Conservation (phyloP, 1,140 invertebrate species). For the Drosophila triauraria region DNA sequence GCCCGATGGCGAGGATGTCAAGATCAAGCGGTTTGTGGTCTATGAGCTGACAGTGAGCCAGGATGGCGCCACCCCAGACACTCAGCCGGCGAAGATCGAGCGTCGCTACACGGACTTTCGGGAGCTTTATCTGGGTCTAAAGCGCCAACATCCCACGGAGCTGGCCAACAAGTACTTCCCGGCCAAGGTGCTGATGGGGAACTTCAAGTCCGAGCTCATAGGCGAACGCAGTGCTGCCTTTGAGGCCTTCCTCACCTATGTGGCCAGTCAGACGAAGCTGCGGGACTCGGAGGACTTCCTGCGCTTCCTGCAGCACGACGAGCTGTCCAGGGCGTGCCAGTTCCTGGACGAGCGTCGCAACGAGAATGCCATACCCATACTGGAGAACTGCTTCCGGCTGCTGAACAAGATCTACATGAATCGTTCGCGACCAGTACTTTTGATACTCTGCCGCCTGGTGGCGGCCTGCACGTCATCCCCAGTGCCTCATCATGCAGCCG, state of each 20-base stretch:
- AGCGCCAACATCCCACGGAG: slow-evolving; percentile 87
- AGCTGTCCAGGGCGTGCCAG: slow-evolving; percentile 88
- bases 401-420: slow-evolving; percentile 91
- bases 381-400: slow-evolving; percentile 90
- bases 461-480: slow-evolving; percentile 86
- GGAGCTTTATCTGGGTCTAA: slow-evolving; percentile 88
- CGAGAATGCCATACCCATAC: slow-evolving; percentile 87
- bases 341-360: slow-evolving; percentile 88
- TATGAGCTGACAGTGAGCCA: slow-evolving; percentile 88
- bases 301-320: slow-evolving; percentile 89
- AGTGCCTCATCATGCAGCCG: slow-evolving; percentile 87
- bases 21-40: slow-evolving; percentile 88
- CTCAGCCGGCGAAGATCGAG: slow-evolving; percentile 88
- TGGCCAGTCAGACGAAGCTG: slow-evolving; percentile 87
- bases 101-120: slow-evolving; percentile 92
- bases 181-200: slow-evolving; percentile 91
- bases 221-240: slow-evolving; percentile 89
- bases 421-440: slow-evolving; percentile 88
- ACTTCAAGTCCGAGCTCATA: slow-evolving; percentile 91
- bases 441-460: slow-evolving; percentile 90
- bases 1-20: slow-evolving; percentile 84
- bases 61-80: slow-evolving; percentile 86
- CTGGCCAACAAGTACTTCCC: slow-evolving; percentile 89
- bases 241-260: slow-evolving; percentile 88
- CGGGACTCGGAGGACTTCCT: slow-evolving; percentile 88